Evolutionary conservation across 2,113 vertebrate species (phyloP), one percentile per base, ranked within the genome.

Genomic region (Sinocyclocheilus grahami): DNA sequence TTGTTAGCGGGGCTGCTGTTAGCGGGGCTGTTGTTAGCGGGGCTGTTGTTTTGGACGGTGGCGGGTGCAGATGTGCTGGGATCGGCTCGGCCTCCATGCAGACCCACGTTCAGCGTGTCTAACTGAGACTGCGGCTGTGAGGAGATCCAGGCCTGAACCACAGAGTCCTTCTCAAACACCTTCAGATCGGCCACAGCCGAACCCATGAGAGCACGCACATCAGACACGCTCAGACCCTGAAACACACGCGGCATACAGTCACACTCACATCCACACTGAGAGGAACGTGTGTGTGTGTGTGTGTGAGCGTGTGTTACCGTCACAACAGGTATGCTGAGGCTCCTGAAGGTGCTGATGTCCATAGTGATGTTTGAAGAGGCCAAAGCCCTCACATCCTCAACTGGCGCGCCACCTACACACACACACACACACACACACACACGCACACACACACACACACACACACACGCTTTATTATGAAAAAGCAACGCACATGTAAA

Each of bases 301-400:
- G 51, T n/a, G 33, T 42, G 24, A 9, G 42, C 4, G 14, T 33
- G 20, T 18, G 69, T 39, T 79, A 91, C 90, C 78, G 16, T 78
- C 3, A 89, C 0, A 4, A 90, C 84, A 18, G 65, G 16, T 16
- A 74, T 18, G 18, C 55, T 42, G 13, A 91, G 85, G 10, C 39
- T 87, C 5, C 55, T 51, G 75, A 91, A 90, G n/a, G 74, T 85
- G 22, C 5, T 53, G 10, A 89, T 84, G 76, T 91, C 90, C 86
- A 91, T 78, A 75, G n/a, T 85, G 30, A 90, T 76, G 42, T 90
- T 88, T 27, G 81, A 62, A 33, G 85, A 33, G 37, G 86, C 82
- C 18, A 91, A 33, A 4, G 4, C 63, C 39, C 62, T 80, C 58
- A 91, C 78, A 46, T 91, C 90, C 22, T 75, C 30, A 6, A 88